A percentile compares a stretch with the other conserved stretches of the same genome.
Conservation (phyloP, 2,113 vertebrate species). For the Spilogale gracilis region DNA sequence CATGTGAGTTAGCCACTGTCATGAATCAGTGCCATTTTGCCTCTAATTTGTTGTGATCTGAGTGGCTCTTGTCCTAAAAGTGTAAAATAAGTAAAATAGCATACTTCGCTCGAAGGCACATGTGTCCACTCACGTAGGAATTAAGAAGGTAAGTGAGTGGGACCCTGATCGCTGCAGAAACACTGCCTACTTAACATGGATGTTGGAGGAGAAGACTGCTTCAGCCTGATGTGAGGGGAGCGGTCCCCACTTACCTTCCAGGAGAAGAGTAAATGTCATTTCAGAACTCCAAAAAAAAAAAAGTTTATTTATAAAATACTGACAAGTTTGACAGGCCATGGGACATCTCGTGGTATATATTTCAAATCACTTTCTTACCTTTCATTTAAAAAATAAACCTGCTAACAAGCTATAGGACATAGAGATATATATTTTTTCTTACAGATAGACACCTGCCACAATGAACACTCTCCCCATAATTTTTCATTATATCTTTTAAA, state of each 20-base stretch:
- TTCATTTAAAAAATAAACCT: slow-evolving; percentile 86
- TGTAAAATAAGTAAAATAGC: neutral
- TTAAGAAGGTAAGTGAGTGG: neutral
- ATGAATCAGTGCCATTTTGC: neutral
- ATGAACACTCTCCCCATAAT: slow-evolving; percentile 74
- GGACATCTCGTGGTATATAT: slow-evolving; percentile 72
- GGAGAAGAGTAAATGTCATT: slow-evolving; percentile 16
- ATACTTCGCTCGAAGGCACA: neutral
- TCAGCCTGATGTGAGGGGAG: fast-evolving
- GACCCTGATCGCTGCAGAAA: neutral
- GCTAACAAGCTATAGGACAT: slow-evolving; percentile 84
- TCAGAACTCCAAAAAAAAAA: slow-evolving; percentile 78
- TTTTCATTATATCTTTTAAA: slow-evolving; percentile 81
- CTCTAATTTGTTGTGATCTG: neutral
- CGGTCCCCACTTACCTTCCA: neutral
- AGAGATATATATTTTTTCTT: slow-evolving; percentile 77
- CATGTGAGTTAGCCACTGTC: fast-evolving
- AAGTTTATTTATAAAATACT: slow-evolving; percentile 86
- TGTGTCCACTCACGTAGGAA: neutral
- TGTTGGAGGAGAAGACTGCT: neutral
- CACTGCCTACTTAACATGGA: neutral
- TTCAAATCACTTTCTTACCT: slow-evolving; percentile 79
- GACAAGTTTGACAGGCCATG: slow-evolving; percentile 79
- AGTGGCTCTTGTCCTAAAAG: neutral
- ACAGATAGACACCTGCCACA: slow-evolving; percentile 79